Conservation (phyloP, 2,888 invertebrate genomes). For the Esperia sulphurella region DNA sequence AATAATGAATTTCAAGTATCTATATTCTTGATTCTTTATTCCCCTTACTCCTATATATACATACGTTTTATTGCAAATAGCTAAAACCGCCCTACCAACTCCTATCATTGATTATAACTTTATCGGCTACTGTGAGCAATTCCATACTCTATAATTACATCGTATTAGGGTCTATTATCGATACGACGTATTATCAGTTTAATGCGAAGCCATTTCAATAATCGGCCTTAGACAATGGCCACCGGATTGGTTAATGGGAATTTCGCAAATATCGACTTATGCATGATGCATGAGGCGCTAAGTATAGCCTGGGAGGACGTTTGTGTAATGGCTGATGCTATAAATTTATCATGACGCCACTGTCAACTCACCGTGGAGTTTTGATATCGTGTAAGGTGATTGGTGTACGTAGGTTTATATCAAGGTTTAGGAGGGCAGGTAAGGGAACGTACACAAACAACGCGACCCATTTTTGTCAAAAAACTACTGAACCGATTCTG, state of each 20-base stretch:
- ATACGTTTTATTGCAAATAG: too few relatives aligned
- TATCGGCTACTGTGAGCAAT: constrained; percentile 53
- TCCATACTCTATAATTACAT: constrained; percentile 60
- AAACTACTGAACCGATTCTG: too few relatives aligned
- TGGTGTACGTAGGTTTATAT: not conserved
- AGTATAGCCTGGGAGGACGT: constrained; percentile 28
- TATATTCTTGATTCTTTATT: too few relatives aligned
- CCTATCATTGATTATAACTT: constrained; percentile 24
- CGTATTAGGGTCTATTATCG: constrained; percentile 63
- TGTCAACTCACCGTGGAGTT: constrained; percentile 10
- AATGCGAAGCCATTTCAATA: constrained; percentile 61
- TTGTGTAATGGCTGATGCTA: constrained; percentile 30
- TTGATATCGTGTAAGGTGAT: constrained; percentile 7
- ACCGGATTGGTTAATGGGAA: constrained; percentile 35
- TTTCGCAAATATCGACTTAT: constrained; percentile 45
- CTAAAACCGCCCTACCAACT: constrained; percentile 7
- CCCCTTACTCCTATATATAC: too few relatives aligned
- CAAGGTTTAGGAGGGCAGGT: not conserved
- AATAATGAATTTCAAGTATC: too few relatives aligned
- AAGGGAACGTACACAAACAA: not conserved
- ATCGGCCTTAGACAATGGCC: constrained; percentile 58
- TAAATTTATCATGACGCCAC: constrained; percentile 37
- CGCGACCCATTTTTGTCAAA: too few relatives aligned
- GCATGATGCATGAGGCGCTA: constrained; percentile 40
- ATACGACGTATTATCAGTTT: constrained; percentile 58